Evolutionary conservation across 2,113 vertebrate species (phyloP).

Genomic region (Erpornis zantholeuca): DNA sequence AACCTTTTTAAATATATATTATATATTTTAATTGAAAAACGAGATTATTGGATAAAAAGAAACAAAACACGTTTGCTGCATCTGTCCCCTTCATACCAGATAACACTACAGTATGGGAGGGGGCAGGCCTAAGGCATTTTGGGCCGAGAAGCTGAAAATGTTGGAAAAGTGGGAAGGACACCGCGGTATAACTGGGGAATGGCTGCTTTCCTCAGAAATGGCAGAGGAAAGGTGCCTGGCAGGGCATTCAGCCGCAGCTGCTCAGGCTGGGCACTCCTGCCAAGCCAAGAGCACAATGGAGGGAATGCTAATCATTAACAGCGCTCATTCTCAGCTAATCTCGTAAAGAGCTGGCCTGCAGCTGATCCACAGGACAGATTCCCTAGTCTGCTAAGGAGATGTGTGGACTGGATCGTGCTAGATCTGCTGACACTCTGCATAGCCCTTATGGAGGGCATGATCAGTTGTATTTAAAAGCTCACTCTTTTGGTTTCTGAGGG

Average conservation of each 20-base stretch:
- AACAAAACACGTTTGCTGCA: not conserved
- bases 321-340: not conserved
- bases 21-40: conserved; percentile 69
- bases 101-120: conserved; percentile 51
- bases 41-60: conserved; percentile 62
- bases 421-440: not conserved
- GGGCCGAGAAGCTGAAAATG: not conserved
- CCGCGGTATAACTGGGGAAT: not conserved
- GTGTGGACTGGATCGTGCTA: not conserved
- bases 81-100: conserved; percentile 41
- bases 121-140: not conserved
- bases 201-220: not conserved
- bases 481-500: not conserved
- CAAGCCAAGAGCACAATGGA: not conserved
- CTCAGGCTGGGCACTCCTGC: not conserved
- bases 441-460: not conserved
- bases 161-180: not conserved
- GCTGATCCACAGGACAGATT: not conserved
- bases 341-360: not conserved
- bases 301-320: not conserved
- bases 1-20: conserved; percentile 69
- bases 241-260: not conserved
- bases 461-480: not conserved
- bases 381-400: not conserved
- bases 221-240: not conserved